Conservation (phyloP, 2,113 vertebrate species). For the Tachuris rubrigastra region DNA sequence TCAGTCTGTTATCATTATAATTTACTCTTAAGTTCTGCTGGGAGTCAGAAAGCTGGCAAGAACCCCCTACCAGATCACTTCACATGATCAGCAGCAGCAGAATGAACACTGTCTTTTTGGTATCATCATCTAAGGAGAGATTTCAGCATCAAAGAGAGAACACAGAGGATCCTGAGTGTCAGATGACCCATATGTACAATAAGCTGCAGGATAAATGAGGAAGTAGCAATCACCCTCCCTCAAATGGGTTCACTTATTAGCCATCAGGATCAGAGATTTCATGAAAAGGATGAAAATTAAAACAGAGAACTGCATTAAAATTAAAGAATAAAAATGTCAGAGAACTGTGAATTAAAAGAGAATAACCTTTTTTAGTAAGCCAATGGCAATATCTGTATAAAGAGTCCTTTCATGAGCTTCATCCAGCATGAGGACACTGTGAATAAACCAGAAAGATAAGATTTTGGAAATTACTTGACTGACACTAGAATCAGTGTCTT, state of each 20-base stretch:
- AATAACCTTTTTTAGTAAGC: conserved; percentile 94
- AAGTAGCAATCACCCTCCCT: neutral
- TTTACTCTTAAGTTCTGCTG: neutral
- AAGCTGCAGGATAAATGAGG: neutral
- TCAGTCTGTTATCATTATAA: neutral
- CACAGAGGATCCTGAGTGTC: neutral
- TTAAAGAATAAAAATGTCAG: neutral
- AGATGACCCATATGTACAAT: neutral
- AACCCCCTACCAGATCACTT: neutral
- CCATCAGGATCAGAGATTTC: neutral
- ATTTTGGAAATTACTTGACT: neutral
- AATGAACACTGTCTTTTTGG: neutral
- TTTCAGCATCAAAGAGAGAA: neutral
- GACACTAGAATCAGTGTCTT: neutral
- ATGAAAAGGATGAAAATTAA: neutral
- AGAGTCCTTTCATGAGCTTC: conserved; percentile 97
- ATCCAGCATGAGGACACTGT: conserved; percentile 92
- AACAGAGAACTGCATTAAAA: neutral
- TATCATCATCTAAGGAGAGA: neutral
- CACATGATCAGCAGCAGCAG: neutral
- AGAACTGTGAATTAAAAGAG: neutral
- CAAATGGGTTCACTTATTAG: neutral
- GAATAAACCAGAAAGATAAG: neutral
- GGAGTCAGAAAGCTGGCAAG: neutral
- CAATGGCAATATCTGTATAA: conserved; percentile 96